Evolutionary conservation across 2,797 vertebrate genomes (phyloP), one percentile per base, ranked within the genome.

Genomic region (Alectoris magna): DNA sequence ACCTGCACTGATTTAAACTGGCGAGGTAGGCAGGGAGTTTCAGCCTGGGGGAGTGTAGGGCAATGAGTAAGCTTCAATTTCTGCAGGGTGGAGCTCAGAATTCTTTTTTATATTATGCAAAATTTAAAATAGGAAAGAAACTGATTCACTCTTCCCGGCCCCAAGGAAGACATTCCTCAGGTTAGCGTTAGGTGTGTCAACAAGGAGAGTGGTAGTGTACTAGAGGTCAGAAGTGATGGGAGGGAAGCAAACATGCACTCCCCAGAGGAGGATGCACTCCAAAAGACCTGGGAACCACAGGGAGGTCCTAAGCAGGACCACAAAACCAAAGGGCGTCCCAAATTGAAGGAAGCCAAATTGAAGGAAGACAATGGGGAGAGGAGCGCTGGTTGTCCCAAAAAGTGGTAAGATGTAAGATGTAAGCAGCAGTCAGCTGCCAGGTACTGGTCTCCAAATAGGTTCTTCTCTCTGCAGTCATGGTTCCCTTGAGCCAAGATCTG

Each of bases 41-140:
- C 71, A 55, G 59, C 73, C 74, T 44, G 24, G 41, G 79, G 59
- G 24, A 87, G 79, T 73, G 46, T 44, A 39, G 59, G 43, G 72
- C 81, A 91, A 63, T 86, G 91, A 91, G 84, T 94, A 92, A 91
- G 84, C 81, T 62, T 75, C 6, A 71, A 68, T 71, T 76, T 91
- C 81, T 85, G 43, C 58, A 75, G 93, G 88, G 88, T 88, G 91
- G 91, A 83, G 73, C 73, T 83, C 68, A n/a, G 39, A 68, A 79
- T 88, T 91, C 59, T 68, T 78, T 39, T 78, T 78, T 62, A 38
- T 71, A 67, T 55, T 64, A 72, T 86, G 81, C 74, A 86, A 79
- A 93, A 79, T 77, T 78, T 62, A 69, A 90, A 94, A 66, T 46
- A 85, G 73, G 27, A 91, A 75, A 86, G 77, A 83, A 79, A 86